Evolutionary conservation across 2,113 vertebrate genomes (phyloP).

Genomic region (Pelmatolapia mariae): DNA sequence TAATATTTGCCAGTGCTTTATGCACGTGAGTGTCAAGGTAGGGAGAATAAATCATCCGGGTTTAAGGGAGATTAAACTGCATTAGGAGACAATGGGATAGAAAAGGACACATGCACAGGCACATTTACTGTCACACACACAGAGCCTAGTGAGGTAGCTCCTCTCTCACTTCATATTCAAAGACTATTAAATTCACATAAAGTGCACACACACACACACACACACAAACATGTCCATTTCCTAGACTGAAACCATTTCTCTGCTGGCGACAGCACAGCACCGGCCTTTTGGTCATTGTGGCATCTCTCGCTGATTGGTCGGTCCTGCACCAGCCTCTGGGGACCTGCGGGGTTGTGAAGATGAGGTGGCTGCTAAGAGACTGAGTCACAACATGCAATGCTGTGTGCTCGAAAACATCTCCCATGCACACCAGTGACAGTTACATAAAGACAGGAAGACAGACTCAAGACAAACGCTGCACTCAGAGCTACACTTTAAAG

Average conservation of each 20-base stretch:
- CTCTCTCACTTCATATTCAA: not conserved
- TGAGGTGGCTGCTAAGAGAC: slow-evolving; percentile 65
- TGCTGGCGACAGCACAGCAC: slow-evolving; percentile 7
- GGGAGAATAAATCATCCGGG: slow-evolving; percentile 27
- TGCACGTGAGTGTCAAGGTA: not conserved
- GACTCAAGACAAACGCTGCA: not conserved
- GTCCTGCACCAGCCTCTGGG: slow-evolving; percentile 7
- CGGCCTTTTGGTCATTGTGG: slow-evolving; percentile 23
- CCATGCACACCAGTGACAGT: slow-evolving; percentile 9
- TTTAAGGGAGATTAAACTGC: slow-evolving; percentile 54
- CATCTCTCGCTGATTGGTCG: slow-evolving; percentile 36
- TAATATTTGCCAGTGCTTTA: not conserved
- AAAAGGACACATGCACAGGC: not conserved
- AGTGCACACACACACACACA: not conserved
- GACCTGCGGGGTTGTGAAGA: slow-evolving; percentile 43
- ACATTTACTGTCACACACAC: not conserved
- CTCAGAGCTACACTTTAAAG: not conserved
- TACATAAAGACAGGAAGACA: slow-evolving; percentile 6
- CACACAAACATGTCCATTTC: not conserved
- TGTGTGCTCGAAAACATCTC: slow-evolving; percentile 15
- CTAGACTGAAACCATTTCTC: not conserved
- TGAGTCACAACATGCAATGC: slow-evolving; percentile 53
- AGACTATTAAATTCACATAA: slow-evolving; percentile 15
- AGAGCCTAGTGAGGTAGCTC: not conserved
- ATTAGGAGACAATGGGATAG: slow-evolving; percentile 38